A percentile compares a stretch with the other conserved stretches of the same genome.
Evolutionary conservation across 2,888 invertebrate genomes (phyloP).

Genomic region (Ochropleura leucogaster): DNA sequence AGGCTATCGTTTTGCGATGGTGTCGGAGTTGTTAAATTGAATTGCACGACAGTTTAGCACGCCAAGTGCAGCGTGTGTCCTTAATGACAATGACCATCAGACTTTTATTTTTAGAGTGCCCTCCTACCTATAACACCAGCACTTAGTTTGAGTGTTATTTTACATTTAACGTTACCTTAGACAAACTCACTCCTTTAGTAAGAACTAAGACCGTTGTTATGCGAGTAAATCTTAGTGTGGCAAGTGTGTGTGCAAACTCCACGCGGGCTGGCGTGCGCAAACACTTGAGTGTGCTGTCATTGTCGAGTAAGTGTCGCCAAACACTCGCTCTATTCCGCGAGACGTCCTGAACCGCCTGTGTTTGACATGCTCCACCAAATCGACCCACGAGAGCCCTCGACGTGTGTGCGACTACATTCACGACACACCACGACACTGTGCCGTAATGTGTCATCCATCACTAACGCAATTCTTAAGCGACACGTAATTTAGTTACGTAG

Average conservation of each 20-base stretch:
- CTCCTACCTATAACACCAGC: not conserved
- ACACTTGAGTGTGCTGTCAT: slow-evolving; percentile 75
- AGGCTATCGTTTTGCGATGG: slow-evolving; percentile 64
- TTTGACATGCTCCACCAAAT: slow-evolving; percentile 80
- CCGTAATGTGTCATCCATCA: slow-evolving; percentile 61
- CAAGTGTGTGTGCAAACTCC: slow-evolving; percentile 74
- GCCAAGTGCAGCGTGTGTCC: slow-evolving; percentile 33
- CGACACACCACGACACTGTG: slow-evolving; percentile 63
- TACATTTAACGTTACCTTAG: slow-evolving; percentile 32
- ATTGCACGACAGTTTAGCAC: slow-evolving; percentile 52
- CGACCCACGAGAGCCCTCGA: slow-evolving; percentile 77
- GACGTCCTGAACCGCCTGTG: slow-evolving; percentile 77
- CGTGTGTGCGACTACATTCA: slow-evolving; percentile 61
- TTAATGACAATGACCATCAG: slow-evolving; percentile 30
- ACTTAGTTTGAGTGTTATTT: slow-evolving; percentile 5
- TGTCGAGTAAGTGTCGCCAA: slow-evolving; percentile 81
- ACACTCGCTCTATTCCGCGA: slow-evolving; percentile 75
- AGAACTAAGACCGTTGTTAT: slow-evolving; percentile 66
- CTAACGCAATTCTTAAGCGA: slow-evolving; percentile 62
- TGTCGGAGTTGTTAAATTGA: slow-evolving; percentile 54
- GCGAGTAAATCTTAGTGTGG: slow-evolving; percentile 76
- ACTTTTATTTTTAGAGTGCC: slow-evolving; percentile 26
- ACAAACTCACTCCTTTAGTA: slow-evolving; percentile 31
- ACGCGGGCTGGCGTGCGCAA: slow-evolving; percentile 72
- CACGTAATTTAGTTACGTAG: slow-evolving; percentile 64